Percentiles rank a stretch among this genome's conserved stretches.
phyloP scores from a whole-genome alignment of 1,140 invertebrate genomes.

The Oedothorax gibbosus region DNA sequence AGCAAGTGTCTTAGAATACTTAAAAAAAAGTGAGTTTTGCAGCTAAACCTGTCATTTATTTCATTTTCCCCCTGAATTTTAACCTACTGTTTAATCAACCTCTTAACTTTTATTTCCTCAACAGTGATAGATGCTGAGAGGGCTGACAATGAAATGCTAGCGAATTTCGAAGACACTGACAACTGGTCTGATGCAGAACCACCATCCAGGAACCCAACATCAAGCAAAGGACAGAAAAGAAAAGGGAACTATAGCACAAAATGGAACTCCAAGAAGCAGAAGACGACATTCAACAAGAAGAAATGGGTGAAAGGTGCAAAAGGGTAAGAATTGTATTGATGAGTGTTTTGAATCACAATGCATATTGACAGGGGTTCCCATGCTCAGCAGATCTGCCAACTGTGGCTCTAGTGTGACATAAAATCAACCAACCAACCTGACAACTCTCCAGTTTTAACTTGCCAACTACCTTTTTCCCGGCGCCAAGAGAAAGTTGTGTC shows the following conservation, averaged over 20 bases:
- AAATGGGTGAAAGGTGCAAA: conserved; percentile 34
- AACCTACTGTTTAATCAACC: not conserved
- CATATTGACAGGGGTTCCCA: too few species aligned
- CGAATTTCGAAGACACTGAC: conserved; percentile 36
- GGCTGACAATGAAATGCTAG: conserved; percentile 44
- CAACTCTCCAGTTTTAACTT: too few species aligned
- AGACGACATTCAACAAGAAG: conserved; percentile 27
- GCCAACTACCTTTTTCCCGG: too few species aligned
- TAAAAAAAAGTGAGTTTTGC: too few species aligned
- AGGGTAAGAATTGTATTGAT: too few species aligned
- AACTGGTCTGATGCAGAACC: conserved; percentile 49
- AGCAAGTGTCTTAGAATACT: too few species aligned
- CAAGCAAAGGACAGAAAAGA: conserved; percentile 5
- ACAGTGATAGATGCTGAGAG: conserved; percentile 55
- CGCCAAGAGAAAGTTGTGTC: too few species aligned
- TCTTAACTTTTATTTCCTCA: conserved; percentile 19
- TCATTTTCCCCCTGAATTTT: not conserved
- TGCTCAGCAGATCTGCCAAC: too few species aligned
- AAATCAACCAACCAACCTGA: too few species aligned
- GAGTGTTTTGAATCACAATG: too few species aligned
- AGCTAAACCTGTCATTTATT: too few species aligned
- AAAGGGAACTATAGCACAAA: not conserved
- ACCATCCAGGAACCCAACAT: conserved; percentile 16
- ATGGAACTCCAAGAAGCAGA: conserved; percentile 16
- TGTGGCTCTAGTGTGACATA: too few species aligned